These are phyloP conservation scores for Galeopterus variegatus DNA, from an alignment of 2,113 vertebrate genomes.

Conservation along the genomic window DNA sequence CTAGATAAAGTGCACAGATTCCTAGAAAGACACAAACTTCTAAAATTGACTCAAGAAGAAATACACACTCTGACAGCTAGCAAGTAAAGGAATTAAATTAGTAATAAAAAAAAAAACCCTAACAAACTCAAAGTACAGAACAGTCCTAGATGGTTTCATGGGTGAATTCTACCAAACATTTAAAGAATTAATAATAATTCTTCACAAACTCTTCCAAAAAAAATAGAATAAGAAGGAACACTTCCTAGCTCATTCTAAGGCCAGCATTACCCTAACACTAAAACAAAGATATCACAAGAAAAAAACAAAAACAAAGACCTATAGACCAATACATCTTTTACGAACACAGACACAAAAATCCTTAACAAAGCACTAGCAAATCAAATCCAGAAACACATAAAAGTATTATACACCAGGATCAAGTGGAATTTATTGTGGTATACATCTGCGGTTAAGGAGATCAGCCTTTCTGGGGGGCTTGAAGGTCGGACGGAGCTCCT, in stretches of 20 bases:
- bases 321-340: neutral
- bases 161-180: neutral
- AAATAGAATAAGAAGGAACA: neutral
- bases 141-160: neutral
- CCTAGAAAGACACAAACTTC: neutral
- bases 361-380: neutral
- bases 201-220: constrained; percentile 24
- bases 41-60: neutral
- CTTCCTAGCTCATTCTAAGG: neutral
- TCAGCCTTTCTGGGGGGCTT: too few species aligned
- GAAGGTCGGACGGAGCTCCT: neutral
- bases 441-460: neutral
- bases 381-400: neutral
- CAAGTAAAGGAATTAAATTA: neutral
- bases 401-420: rapidly evolving
- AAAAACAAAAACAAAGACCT: neutral
- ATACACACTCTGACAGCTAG: neutral
- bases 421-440: too few species aligned
- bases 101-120: neutral
- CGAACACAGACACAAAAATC: neutral
- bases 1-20: neutral
- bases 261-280: neutral
- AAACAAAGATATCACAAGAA: neutral
- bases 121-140: neutral
- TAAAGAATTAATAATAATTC: neutral